phyloP scores from a whole-genome alignment of 1,140 invertebrate genomes.

The Lysiphlebus fabarum region DNA sequence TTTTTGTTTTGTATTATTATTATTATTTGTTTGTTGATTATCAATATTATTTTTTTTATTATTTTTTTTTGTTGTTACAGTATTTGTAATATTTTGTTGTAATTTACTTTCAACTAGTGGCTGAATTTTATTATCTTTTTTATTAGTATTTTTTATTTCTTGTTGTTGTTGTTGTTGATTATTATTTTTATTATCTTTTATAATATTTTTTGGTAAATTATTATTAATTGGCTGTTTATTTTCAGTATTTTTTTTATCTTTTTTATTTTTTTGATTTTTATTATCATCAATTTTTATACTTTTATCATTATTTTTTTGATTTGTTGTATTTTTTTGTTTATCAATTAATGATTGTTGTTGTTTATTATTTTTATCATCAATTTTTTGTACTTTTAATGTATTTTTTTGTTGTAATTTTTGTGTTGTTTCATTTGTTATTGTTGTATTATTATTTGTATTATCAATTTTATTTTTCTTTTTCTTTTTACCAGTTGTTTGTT shows the following conservation, averaged over 20 bases:
- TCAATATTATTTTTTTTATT: conserved; percentile 37
- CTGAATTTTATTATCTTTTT: conserved; percentile 36
- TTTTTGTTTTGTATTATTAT: conserved; percentile 33
- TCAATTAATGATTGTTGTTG: conserved; percentile 32
- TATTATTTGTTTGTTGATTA: conserved; percentile 30
- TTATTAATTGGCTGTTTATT: conserved; percentile 47
- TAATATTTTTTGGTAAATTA: conserved; percentile 4
- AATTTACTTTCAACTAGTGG: conserved; percentile 30
- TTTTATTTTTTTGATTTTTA: conserved; percentile 43
- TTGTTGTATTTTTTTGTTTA: conserved; percentile 35
- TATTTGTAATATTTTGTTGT: conserved; percentile 30
- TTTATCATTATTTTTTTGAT: conserved; percentile 34
- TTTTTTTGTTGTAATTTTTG: conserved; percentile 14
- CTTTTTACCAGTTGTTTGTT: conserved; percentile 48
- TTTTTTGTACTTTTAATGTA: conserved; percentile 6
- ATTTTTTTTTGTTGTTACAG: conserved; percentile 24
- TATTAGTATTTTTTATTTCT: conserved; percentile 18
- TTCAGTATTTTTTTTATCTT: conserved; percentile 47
- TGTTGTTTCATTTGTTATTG: conserved; percentile 22
- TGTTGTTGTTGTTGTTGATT: conserved; percentile 30
- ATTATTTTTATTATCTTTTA: conserved; percentile 25
- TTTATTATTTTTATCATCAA: conserved; percentile 18
- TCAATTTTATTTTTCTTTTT: conserved; percentile 48
- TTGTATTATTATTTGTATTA: conserved; percentile 28
- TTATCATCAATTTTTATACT: conserved; percentile 29